A percentile compares a stretch with the other conserved stretches of the same genome.
phyloP scores from a whole-genome alignment of 2,113 vertebrate genomes.

The Prionailurus viverrinus region DNA sequence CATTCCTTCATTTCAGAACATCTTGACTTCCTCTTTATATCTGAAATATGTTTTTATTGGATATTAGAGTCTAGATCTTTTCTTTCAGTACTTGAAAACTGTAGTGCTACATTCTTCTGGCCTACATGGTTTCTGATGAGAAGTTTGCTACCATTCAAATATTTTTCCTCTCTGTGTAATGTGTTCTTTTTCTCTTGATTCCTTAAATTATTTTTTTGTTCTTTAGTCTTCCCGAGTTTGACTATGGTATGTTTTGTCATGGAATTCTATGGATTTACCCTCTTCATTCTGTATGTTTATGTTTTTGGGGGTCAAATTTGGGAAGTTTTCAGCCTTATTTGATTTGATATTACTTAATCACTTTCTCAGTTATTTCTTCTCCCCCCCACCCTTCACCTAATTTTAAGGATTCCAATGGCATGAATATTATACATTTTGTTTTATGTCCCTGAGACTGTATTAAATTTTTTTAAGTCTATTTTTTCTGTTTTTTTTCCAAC shows the following conservation, averaged over 20 bases:
- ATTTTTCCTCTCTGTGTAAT: background rate
- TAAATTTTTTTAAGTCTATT: background rate
- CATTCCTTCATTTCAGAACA: background rate
- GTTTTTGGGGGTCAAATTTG: background rate
- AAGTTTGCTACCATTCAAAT: background rate
- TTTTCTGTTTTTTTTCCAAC: background rate
- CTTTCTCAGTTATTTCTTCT: background rate
- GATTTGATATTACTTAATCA: background rate
- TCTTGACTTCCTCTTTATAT: background rate
- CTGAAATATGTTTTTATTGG: background rate
- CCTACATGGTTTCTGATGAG: background rate
- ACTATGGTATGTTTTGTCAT: background rate
- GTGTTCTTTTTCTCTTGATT: background rate
- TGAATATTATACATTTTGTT: background rate
- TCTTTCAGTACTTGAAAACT: background rate
- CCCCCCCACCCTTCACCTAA: too few species aligned
- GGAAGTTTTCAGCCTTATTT: background rate
- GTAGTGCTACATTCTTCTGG: background rate
- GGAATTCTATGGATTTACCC: background rate
- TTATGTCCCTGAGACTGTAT: background rate
- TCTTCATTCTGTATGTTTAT: background rate
- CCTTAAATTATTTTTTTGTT: background rate
- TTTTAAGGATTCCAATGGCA: background rate
- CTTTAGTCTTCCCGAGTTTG: background rate
- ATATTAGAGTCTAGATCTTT: background rate